Evolutionary conservation across 2,888 invertebrate species (phyloP).

Genomic region (Tinea semifulvella): DNA sequence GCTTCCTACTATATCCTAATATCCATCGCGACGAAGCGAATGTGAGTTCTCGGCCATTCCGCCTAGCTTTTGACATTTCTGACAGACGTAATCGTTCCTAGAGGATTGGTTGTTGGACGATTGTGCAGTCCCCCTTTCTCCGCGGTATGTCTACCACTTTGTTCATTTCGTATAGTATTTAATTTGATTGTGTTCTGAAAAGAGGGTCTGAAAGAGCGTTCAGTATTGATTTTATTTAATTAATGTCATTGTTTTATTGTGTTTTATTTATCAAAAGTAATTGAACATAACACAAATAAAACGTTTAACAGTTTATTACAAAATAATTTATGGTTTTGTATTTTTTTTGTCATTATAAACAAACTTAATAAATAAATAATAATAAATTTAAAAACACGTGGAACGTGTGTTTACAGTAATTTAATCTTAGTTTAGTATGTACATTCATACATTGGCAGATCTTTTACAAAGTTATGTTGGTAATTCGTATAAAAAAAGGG

Average conservation of each 20-base stretch:
- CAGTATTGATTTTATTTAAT: too few relatives aligned
- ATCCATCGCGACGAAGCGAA: too few relatives aligned
- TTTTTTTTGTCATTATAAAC: constrained; percentile 55
- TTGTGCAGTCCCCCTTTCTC: too few relatives aligned
- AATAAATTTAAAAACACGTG: constrained; percentile 63
- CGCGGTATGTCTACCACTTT: too few relatives aligned
- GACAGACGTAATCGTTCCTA: too few relatives aligned
- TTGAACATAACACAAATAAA: constrained; percentile 45
- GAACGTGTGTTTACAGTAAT: constrained; percentile 63
- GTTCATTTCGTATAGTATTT: too few relatives aligned
- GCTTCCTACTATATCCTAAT: too few relatives aligned
- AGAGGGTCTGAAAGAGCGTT: too few relatives aligned
- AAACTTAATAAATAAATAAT: constrained; percentile 53
- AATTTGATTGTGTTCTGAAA: too few relatives aligned
- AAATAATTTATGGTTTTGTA: constrained; percentile 57
- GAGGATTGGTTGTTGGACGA: too few relatives aligned
- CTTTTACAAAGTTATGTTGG: constrained; percentile 48
- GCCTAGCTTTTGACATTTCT: too few relatives aligned
- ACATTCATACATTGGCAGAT: constrained; percentile 48
- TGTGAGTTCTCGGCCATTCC: too few relatives aligned
- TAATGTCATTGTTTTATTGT: constrained; percentile 7
- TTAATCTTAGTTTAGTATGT: constrained; percentile 64
- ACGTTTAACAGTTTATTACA: constrained; percentile 61
- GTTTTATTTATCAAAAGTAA: constrained; percentile 22
- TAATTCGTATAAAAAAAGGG: constrained; percentile 56